Evolutionary conservation across 35 echinoderm and acorn worm genomes (phyloP).

Genomic region (Apostichopus californicus): DNA sequence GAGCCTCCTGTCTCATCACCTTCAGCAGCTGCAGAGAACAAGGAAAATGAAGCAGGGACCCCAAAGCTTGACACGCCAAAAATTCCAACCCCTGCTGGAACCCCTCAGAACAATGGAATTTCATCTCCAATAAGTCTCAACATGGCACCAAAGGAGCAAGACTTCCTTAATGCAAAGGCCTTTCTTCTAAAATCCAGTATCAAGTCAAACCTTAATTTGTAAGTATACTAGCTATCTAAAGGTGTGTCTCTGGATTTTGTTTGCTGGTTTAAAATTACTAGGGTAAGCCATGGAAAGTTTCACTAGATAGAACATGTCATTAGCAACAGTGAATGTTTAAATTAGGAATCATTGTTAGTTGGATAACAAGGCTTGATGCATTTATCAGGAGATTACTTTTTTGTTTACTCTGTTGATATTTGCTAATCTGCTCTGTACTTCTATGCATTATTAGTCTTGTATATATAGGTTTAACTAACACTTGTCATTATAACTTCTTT

Average conservation of each 20-base stretch:
- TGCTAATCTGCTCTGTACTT: too few relatives aligned
- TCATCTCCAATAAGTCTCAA: constrained; percentile 77
- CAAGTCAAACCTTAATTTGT: constrained; percentile 98
- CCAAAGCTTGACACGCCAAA: constrained; percentile 58
- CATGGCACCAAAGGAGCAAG: constrained; percentile 83
- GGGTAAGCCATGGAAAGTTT: too few relatives aligned
- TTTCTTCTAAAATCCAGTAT: constrained; percentile 87
- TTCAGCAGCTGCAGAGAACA: constrained; percentile 57
- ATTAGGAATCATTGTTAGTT: too few relatives aligned
- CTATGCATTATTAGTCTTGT: too few relatives aligned
- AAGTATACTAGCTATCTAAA: constrained; percentile 39
- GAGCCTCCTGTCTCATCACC: constrained; percentile 17
- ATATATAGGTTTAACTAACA: too few relatives aligned
- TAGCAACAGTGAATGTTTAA: too few relatives aligned
- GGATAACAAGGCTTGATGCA: too few relatives aligned
- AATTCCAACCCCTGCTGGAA: constrained; percentile 72
- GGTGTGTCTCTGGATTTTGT: too few relatives aligned
- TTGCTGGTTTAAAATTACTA: too few relatives aligned
- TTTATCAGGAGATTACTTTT: too few relatives aligned
- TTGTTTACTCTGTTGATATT: too few relatives aligned
- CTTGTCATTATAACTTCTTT: background rate
- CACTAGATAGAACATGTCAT: too few relatives aligned
- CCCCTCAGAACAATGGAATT: constrained; percentile 47
- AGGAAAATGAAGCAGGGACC: constrained; percentile 72
- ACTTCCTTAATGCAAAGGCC: constrained; percentile 91